Conservation (phyloP, 2,888 invertebrate species). For the Nemotelus nigrinus region DNA sequence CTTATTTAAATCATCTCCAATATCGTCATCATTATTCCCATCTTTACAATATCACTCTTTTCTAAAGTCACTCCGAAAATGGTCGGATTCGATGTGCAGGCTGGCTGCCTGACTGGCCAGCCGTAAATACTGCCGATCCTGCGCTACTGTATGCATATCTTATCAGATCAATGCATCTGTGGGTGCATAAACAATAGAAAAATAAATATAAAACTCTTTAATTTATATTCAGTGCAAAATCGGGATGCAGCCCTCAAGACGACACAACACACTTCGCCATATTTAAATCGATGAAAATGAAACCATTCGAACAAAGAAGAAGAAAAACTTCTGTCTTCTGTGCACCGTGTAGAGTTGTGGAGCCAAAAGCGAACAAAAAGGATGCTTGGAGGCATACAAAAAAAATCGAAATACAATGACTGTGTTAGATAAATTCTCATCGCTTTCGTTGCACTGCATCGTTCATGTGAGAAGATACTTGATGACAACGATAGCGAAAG, state of each 20-base stretch:
- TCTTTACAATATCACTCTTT: constrained; percentile 36
- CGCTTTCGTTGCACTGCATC: not conserved
- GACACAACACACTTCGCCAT: constrained; percentile 26
- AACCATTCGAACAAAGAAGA: not conserved
- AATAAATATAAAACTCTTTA: constrained; percentile 43
- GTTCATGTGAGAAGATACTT: not conserved
- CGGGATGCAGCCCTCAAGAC: constrained; percentile 28
- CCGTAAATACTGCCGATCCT: not conserved
- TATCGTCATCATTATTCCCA: constrained; percentile 20
- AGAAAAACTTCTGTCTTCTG: not conserved
- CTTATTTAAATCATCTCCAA: constrained; percentile 36
- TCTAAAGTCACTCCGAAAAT: constrained; percentile 35
- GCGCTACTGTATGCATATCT: constrained; percentile 38
- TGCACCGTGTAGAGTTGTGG: not conserved
- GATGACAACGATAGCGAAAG: not conserved
- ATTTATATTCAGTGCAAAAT: constrained; percentile 45
- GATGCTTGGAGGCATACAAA: not conserved
- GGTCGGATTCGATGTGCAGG: constrained; percentile 8
- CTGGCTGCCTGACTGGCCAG: not conserved
- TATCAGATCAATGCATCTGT: constrained; percentile 43
- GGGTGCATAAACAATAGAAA: constrained; percentile 45
- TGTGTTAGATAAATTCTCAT: constrained; percentile 4
- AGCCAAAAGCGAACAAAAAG: constrained; percentile 21
- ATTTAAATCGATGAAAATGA: constrained; percentile 35
- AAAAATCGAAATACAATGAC: constrained; percentile 5